Evolutionary conservation across 2,113 vertebrate genomes (phyloP), one percentile per base, ranked within the genome.

Genomic region (Phaetusa simplex): DNA sequence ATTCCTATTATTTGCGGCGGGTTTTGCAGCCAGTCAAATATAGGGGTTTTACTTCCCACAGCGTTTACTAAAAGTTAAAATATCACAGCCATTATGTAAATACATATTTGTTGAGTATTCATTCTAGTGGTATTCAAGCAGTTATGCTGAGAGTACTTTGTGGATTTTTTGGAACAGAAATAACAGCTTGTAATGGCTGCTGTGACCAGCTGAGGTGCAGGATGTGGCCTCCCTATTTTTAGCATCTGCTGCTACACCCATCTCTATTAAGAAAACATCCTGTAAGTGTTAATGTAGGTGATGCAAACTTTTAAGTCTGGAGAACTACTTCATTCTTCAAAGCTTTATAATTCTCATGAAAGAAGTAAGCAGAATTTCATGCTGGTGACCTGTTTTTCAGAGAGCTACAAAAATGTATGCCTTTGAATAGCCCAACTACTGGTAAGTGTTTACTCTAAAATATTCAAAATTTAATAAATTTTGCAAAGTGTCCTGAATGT

Each of bases 151-250:
- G 27, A 69, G 52, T 21, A 14, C 53, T 83, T 45, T 30, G 85
- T 84, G 94, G 86, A 38, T 79, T 90, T 66, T 58, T 55, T 58
- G 50, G 72, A 93, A 74, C 32, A 94, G 74, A 88, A 95, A 40
- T 88, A 90, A 70, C 20, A 93, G 34, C 47, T 62, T 64, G 18
- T 55, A 47, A 49, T 22, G 52, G n/a, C 64, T 70, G 58, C 69
- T 81, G 47, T 71, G 50, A 86, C 29, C 55, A 73, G 69, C 38
- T 47, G 71, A 83, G 65, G 45, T 66, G 49, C 92, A 95, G 88
- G 92, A 97, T 86, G 72, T 95, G 92, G 86, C 67, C 67, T 78
- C 47, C 5, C 61, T 95, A 88, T 91, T 86, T 96, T 92, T 95
- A 91, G 26, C 90, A 59, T 83, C 67, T 88, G 59, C 47, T 74